Conservation (phyloP, 2,797 vertebrate species). For the Pampus argenteus region DNA sequence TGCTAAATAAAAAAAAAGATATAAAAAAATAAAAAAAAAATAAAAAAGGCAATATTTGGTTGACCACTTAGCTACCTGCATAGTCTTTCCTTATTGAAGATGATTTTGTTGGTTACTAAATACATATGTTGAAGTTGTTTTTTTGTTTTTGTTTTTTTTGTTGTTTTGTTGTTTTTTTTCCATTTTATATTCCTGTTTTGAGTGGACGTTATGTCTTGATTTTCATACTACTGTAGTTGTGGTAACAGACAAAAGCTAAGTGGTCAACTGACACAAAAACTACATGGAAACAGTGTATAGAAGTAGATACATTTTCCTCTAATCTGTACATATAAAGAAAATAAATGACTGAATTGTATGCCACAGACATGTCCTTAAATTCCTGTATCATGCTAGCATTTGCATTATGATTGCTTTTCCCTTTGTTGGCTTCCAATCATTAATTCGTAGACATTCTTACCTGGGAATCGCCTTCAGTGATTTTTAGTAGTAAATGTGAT, state of each 20-base stretch:
- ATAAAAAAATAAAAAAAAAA: slow-evolving; percentile 81
- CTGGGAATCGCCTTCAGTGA: slow-evolving; percentile 57
- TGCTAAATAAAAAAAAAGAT: slow-evolving; percentile 74
- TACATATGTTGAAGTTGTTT: neutral
- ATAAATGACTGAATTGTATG: slow-evolving; percentile 86
- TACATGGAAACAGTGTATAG: slow-evolving; percentile 89
- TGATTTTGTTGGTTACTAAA: slow-evolving; percentile 59
- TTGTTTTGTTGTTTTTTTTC: slow-evolving; percentile 52
- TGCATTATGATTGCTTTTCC: slow-evolving; percentile 65
- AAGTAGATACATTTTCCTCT: slow-evolving; percentile 90
- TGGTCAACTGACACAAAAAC: slow-evolving; percentile 83
- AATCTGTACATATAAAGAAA: slow-evolving; percentile 90
- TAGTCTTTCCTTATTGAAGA: slow-evolving; percentile 74
- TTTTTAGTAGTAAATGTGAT: slow-evolving; percentile 68
- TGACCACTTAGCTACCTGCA: slow-evolving; percentile 84
- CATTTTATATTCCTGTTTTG: slow-evolving; percentile 70
- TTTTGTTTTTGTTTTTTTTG: too few species aligned
- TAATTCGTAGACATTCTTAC: slow-evolving; percentile 62
- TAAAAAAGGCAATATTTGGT: slow-evolving; percentile 78
- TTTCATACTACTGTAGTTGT: slow-evolving; percentile 79
- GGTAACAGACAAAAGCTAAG: slow-evolving; percentile 82
- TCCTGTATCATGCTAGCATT: slow-evolving; percentile 77
- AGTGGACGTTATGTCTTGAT: slow-evolving; percentile 75
- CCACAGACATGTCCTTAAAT: slow-evolving; percentile 79
- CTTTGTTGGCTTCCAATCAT: slow-evolving; percentile 60